Conservation (phyloP, 2,888 invertebrate genomes). For the Diploptera punctata region DNA sequence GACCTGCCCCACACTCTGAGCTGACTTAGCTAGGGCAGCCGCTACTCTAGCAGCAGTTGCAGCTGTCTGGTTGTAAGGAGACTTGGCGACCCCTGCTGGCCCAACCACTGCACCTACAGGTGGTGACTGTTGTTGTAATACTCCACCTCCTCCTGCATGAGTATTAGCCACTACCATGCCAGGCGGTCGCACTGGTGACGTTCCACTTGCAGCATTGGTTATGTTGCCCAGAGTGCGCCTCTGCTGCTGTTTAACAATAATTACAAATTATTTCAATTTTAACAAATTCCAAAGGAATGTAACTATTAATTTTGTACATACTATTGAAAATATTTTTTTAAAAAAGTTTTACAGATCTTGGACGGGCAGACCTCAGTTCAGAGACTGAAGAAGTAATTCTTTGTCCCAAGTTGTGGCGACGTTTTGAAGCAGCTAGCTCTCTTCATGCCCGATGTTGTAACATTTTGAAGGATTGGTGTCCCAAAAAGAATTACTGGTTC, state of each 20-base stretch:
- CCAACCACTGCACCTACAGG: conserved; percentile 5
- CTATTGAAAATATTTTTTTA: too few species aligned
- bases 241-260: conserved; percentile 49
- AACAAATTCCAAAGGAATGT: too few species aligned
- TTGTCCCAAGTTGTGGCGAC: too few species aligned
- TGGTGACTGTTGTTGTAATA: conserved; percentile 26
- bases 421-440: too few species aligned
- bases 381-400: too few species aligned
- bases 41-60: conserved; percentile 48
- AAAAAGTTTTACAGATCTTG: too few species aligned
- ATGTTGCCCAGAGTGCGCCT: conserved; percentile 62
- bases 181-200: conserved; percentile 37
- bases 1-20: conserved; percentile 46
- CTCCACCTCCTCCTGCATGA: conserved; percentile 36
- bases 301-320: too few species aligned
- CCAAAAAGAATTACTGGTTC: too few species aligned
- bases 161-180: conserved; percentile 43
- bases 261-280: too few species aligned
- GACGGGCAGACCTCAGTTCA: too few species aligned
- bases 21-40: conserved; percentile 48
- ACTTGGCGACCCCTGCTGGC: conserved; percentile 7
- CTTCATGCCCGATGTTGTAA: too few species aligned
- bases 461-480: too few species aligned
- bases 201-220: conserved; percentile 54
- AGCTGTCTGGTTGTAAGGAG: conserved; percentile 34